These are phyloP conservation scores for Acanthornis magna DNA, from an alignment of 2,797 vertebrate genomes.

Conservation along the genomic window DNA sequence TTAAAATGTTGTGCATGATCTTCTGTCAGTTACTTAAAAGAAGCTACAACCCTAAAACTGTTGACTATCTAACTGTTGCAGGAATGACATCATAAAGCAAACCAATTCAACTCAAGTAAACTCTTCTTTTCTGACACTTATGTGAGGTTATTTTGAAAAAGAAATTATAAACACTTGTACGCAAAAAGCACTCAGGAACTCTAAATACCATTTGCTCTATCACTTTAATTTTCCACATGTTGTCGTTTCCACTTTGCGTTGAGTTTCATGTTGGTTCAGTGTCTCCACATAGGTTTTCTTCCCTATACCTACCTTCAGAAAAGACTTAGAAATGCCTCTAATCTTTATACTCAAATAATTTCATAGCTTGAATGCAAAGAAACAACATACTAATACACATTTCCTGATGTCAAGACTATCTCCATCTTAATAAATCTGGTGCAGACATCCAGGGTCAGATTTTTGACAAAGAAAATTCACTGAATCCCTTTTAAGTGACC, in stretches of 20 bases:
- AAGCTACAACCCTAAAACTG: background rate
- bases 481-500: background rate
- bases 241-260: background rate
- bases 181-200: background rate
- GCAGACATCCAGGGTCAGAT: background rate
- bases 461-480: background rate
- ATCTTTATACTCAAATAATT: background rate
- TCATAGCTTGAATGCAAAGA: background rate
- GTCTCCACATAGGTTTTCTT: background rate
- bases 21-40: background rate
- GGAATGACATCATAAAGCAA: background rate
- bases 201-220: background rate
- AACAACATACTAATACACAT: background rate
- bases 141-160: background rate
- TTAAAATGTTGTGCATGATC: background rate
- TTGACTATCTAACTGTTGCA: background rate
- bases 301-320: background rate
- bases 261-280: background rate
- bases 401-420: background rate
- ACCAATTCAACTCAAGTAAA: background rate
- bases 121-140: background rate
- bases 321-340: background rate
- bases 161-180: background rate
- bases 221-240: background rate
- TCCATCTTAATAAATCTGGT: background rate